These are phyloP conservation scores for Camptogramma bilineatum DNA, from an alignment of 2,888 invertebrate genomes.

Conservation along the genomic window DNA sequence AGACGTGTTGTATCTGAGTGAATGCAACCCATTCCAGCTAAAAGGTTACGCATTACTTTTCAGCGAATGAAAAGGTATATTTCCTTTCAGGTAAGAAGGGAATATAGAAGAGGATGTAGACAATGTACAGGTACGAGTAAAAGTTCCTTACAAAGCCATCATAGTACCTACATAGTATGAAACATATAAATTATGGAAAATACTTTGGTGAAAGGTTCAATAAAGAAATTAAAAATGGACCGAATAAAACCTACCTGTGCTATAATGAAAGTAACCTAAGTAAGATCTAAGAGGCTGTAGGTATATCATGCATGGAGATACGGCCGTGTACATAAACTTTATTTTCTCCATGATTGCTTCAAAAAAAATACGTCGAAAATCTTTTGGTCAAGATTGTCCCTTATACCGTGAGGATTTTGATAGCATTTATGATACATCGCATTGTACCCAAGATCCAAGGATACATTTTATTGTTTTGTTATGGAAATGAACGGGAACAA, in stretches of 20 bases:
- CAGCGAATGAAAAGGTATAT: constrained; percentile 47
- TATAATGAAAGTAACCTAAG: no score
- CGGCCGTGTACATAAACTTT: no score
- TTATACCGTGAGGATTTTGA: not conserved
- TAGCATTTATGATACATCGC: not conserved
- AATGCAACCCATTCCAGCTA: constrained; percentile 57
- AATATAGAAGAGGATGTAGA: not conserved
- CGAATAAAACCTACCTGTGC: no score
- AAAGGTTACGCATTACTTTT: constrained; percentile 57
- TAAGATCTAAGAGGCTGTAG: no score
- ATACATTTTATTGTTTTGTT: constrained; percentile 21
- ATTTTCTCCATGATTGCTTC: not conserved
- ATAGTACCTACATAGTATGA: no score
- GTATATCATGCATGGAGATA: no score
- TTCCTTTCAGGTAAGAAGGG: constrained; percentile 32
- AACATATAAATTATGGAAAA: no score
- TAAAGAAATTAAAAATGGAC: no score
- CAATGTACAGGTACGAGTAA: not conserved
- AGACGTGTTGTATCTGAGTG: constrained; percentile 50
- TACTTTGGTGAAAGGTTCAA: no score
- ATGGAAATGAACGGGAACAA: constrained; percentile 25
- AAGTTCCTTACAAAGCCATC: not conserved
- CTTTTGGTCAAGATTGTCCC: constrained; percentile 2
- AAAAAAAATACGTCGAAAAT: not conserved
- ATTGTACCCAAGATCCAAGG: constrained; percentile 1